Evolutionary conservation across 2,113 vertebrate species (phyloP), one percentile per base, ranked within the genome.

Genomic region (Scomber scombrus): DNA sequence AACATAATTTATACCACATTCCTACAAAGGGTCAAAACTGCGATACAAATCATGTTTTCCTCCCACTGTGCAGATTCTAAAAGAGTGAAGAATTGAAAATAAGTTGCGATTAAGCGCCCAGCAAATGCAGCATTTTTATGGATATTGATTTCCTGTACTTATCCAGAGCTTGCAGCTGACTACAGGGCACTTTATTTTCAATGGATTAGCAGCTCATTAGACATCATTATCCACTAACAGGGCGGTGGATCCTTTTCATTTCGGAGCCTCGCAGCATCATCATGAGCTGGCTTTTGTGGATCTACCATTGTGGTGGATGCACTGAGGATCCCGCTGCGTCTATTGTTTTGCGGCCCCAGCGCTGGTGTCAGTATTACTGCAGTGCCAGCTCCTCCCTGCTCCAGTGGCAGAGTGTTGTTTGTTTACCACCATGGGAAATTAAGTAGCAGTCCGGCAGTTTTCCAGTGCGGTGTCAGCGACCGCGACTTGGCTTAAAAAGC

Each of bases 361-460:
- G 86, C 80, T 75, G 61, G 75, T 72, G 79, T 88, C 80, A 52
- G 72, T 55, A 49, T 85, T 86, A 67, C 73, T 71, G 89, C 90
- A 90, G 82, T 61, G 79, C 70, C 89, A 75, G 86, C 88, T 80
- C 87, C 81, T 72, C 78, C 80, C 68, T 54, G 79, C 90, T 75
- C 57, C 18, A 78, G 67, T 77, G 71, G 83, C 88, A 86, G 52
- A 65, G 60, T 60, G 61, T 55, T 55, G 89, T 88, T 85, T 90
- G 91, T 93, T 93, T 93, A 89, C 80, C 77, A 82, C 87, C 88
- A 47, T 31, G 93, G 91, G 92, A 93, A 93, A 94, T 91, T 84
- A 91, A 90, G 78, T 4, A 69, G 78, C 91, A 80, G 85, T 58
- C 78, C 21, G 50, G 80, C 21, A 5, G 74, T 84, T 84, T 84